Base-by-base conservation (phyloP, 2,888 invertebrate species). In the Trichogramma dendrolimi region DNA sequence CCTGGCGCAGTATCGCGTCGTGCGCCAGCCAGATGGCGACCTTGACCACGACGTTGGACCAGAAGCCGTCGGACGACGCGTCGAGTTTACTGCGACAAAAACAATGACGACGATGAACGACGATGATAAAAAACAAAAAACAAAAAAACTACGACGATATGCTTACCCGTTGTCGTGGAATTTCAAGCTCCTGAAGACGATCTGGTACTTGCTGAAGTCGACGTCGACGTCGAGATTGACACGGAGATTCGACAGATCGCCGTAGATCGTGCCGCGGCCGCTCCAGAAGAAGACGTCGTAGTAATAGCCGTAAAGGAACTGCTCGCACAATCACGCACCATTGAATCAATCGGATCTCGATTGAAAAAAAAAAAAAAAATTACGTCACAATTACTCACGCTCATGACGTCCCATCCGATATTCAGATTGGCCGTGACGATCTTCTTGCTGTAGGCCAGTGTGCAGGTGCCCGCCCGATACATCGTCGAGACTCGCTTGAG, bases 401-500 rank as follows among this genome's bases (percentile, higher is more conserved):
- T 63, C 4, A 74, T 27, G 4, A 58, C 10, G 1, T 71, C 55
- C 67, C 73, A 72, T 56, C 69, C 71, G 4, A 76, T 41, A 10
- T 61, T 58, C 11, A 70, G 40, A 10, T 72, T 68, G 6, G 72
- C 1, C 1, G 55, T 61, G 0, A 72, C 4, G 8, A 46, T 53
- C 10, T 68, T 66, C 0, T 69, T 8, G 0, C 50, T 10, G 61
- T 71, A 75, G 4, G 53, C 58, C 2, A 70, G 6, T 6, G 52
- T 49, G 4, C 72, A 66, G 8, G 69, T 67, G 2, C 69, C 67
- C 4, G 60, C 54, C 6, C 75, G 72, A 55, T 49, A 63, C 4
- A 76, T 4, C 0, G 64, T 52, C 0, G 72, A 67, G 5, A 76
- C 27, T 27, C 73, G 68, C 63, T 72, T 71, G 5, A 74, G n/a